phyloP scores from a whole-genome alignment of 1,140 invertebrate species.

The Sitodiplosis mosellana region DNA sequence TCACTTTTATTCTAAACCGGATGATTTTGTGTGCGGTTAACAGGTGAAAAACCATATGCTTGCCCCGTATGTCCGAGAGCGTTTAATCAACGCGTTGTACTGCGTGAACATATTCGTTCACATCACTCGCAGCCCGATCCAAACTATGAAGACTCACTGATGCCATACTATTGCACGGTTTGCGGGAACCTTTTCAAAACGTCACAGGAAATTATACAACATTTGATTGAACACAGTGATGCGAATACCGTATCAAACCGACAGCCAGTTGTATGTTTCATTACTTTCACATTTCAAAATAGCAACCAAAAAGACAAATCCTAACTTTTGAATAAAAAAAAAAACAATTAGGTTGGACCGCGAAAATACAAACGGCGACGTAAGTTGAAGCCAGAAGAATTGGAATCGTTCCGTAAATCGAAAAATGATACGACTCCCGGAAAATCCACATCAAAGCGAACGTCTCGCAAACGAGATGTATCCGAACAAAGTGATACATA shows the following conservation, averaged over 20 bases:
- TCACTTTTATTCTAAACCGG: too few species aligned
- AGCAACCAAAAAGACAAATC: too few species aligned
- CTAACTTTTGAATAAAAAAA: too few species aligned
- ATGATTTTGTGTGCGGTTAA: neutral
- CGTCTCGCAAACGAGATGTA: too few species aligned
- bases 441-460: too few species aligned
- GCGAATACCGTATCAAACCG: conserved; percentile 60
- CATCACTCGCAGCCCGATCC: conserved; percentile 62
- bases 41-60: conserved; percentile 80
- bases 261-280: conserved; percentile 31
- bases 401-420: conserved; percentile 22
- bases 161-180: conserved; percentile 51
- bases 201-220: conserved; percentile 53
- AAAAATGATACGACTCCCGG: too few species aligned
- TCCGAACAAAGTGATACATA: too few species aligned
- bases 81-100: conserved; percentile 66
- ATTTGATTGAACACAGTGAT: conserved; percentile 65
- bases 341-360: conserved; percentile 40
- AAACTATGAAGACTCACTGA: conserved; percentile 29
- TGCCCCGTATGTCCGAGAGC: conserved; percentile 84
- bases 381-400: conserved; percentile 45
- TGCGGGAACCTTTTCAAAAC: conserved; percentile 45
- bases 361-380: conserved; percentile 60
- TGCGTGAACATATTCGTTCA: conserved; percentile 61
- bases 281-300: too few species aligned